These are phyloP conservation scores for Excalfactoria chinensis DNA, from an alignment of 2,113 vertebrate genomes.

Conservation along the genomic window DNA sequence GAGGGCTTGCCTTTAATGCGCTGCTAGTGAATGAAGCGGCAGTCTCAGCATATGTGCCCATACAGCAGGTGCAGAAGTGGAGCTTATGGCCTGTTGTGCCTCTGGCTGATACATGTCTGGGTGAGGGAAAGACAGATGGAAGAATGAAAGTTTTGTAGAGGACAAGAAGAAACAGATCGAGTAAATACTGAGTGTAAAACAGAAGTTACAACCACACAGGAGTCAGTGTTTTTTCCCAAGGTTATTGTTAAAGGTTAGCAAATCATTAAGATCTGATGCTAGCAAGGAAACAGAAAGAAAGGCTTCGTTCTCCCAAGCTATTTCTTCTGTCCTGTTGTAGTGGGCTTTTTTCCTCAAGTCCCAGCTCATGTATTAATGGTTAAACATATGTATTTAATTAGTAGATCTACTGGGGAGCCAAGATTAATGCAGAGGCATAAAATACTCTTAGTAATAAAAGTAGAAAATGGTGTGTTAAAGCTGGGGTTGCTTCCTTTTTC, in stretches of 20 bases:
- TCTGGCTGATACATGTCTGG: background rate
- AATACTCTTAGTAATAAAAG: background rate
- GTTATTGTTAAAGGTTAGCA: background rate
- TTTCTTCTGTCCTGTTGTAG: background rate
- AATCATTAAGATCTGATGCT: background rate
- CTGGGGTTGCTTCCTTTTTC: background rate
- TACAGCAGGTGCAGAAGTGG: accelerated
- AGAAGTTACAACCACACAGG: background rate
- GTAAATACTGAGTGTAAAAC: background rate
- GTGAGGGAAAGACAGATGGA: background rate
- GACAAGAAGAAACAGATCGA: accelerated
- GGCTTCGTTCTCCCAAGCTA: background rate
- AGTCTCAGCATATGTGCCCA: background rate
- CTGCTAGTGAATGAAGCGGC: background rate
- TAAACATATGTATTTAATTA: background rate
- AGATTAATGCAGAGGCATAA: background rate
- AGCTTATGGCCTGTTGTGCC: background rate
- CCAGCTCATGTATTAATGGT: background rate
- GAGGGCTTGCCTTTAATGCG: background rate
- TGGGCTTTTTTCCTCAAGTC: background rate
- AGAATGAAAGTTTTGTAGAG: background rate
- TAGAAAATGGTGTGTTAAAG: background rate
- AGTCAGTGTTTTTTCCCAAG: background rate
- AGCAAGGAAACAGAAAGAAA: background rate
- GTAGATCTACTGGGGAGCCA: background rate